Evolutionary conservation across 2,797 vertebrate species (phyloP).

Genomic region (Hyperoplus lanceolatus): DNA sequence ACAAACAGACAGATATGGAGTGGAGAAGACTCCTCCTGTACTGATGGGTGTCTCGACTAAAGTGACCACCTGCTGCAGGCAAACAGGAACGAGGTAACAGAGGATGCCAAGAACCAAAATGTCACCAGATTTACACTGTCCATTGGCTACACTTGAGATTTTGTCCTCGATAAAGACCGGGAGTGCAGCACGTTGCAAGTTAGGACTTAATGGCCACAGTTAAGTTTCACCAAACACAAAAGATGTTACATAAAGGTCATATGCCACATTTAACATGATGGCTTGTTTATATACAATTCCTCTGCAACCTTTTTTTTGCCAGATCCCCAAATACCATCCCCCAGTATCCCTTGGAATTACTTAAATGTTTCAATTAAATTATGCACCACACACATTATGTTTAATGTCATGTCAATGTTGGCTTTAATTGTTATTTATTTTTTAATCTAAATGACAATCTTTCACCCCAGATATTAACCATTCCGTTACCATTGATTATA

Average conservation of each 20-base stretch:
- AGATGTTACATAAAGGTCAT: conserved; percentile 14
- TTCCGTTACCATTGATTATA: background rate
- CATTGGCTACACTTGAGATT: conserved; percentile 18
- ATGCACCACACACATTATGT: conserved; percentile 33
- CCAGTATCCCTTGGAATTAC: conserved; percentile 24
- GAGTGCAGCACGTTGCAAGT: conserved; percentile 31
- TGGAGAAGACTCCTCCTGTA: conserved; percentile 16
- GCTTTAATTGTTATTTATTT: background rate
- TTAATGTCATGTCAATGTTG: background rate
- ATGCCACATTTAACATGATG: background rate
- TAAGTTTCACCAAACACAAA: conserved; percentile 14
- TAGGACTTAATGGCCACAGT: conserved; percentile 12
- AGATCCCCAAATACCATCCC: conserved; percentile 22
- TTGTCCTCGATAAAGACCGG: background rate
- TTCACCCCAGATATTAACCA: background rate
- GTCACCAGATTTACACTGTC: conserved; percentile 35
- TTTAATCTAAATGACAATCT: background rate
- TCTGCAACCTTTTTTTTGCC: conserved; percentile 3
- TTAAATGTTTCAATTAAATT: conserved; percentile 6
- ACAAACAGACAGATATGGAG: conserved; percentile 31
- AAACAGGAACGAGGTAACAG: conserved; percentile 12
- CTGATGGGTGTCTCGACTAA: conserved; percentile 29
- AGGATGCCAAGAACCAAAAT: conserved; percentile 24
- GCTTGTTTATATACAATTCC: background rate
- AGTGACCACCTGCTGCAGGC: conserved; percentile 16